Base-by-base conservation (phyloP, 2,797 vertebrate genomes). In the Acanthopagrus latus region DNA sequence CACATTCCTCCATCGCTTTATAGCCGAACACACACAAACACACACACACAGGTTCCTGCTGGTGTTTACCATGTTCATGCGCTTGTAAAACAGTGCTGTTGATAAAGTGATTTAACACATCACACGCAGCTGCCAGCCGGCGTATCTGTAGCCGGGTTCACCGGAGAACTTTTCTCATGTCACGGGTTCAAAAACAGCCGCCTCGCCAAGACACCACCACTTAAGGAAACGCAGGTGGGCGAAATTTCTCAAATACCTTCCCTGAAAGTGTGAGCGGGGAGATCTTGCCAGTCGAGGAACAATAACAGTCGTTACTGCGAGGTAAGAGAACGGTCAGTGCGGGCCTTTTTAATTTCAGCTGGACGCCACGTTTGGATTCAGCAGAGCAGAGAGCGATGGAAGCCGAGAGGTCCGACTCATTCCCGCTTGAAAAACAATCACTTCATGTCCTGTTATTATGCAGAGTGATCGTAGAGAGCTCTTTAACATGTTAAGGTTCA, bases 1-100 rank as follows among this genome's bases (percentile, higher is more conserved):
- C 56, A 47, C 88, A 90, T 93, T 93, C 88, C 77, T 82, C 41
- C 2, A 16, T 51, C 1, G 16, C 84, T 90, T 90, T 87, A 91
- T 80, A 48, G 87, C 8, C 80, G 43, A 52, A 63, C 65, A 72
- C 74, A n/a, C 70, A 51, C 62, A 47, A 57, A 68, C 71, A 71
- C 41, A 73, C 64, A 74, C 81, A 50, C 66, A 64, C 75, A 38
- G 57, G 12, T 50, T 85, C 76, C 73, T 76, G 13, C 64, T 62
- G 60, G 70, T 75, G 74, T 90, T 92, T 88, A 88, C 86, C 73
- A 33, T 71, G 85, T 77, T 80, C 91, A 89, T 85, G 78, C 86
- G 89, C 89, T 90, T 84, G 90, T 92, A 84, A 92, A 93, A 80
- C 57, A 21, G 33, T 1, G 50, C 56, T 57, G 83, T 78, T 84